A percentile compares a stretch with the other conserved stretches of the same genome.
These are phyloP conservation scores for Epinephelus moara DNA, from an alignment of 2,113 vertebrate genomes.

Conservation along the genomic window DNA sequence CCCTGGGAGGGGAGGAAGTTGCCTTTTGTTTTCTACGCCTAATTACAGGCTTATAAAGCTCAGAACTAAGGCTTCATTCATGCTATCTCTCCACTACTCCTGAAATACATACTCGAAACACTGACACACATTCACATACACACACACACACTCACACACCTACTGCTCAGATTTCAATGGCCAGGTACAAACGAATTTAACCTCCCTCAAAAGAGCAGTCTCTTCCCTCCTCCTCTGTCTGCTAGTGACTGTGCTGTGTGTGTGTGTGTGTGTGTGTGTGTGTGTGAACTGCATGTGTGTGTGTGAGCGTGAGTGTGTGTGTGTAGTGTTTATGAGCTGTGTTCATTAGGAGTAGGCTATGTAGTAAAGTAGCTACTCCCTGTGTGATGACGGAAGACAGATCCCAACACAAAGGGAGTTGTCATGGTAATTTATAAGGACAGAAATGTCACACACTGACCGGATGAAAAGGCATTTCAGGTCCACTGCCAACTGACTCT, in stretches of 20 bases:
- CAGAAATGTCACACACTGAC: constrained; percentile 66
- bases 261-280: neutral
- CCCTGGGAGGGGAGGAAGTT: constrained; percentile 4
- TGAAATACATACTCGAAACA: constrained; percentile 30
- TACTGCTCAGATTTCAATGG: constrained; percentile 47
- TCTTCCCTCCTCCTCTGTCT: constrained; percentile 2
- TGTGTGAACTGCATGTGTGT: neutral
- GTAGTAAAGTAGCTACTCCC: constrained; percentile 53
- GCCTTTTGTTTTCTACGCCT: constrained; percentile 10
- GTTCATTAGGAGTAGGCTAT: constrained; percentile 24
- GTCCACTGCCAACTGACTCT: constrained; percentile 47
- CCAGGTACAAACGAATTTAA: constrained; percentile 44
- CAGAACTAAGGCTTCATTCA: constrained; percentile 22
- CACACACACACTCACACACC: constrained; percentile 26
- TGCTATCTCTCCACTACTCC: neutral
- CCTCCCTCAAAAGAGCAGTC: constrained; percentile 12
- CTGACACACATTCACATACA: constrained; percentile 24
- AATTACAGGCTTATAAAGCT: constrained; percentile 31
- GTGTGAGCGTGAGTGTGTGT: neutral
- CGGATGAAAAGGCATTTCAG: constrained; percentile 50
- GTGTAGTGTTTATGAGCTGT: constrained; percentile 46
- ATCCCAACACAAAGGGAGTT: constrained; percentile 59
- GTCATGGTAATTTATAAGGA: constrained; percentile 62
- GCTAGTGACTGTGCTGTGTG: neutral
- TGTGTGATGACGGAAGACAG: constrained; percentile 54